Conservation (phyloP, 2,113 vertebrate genomes). For the Aix galericulata region DNA sequence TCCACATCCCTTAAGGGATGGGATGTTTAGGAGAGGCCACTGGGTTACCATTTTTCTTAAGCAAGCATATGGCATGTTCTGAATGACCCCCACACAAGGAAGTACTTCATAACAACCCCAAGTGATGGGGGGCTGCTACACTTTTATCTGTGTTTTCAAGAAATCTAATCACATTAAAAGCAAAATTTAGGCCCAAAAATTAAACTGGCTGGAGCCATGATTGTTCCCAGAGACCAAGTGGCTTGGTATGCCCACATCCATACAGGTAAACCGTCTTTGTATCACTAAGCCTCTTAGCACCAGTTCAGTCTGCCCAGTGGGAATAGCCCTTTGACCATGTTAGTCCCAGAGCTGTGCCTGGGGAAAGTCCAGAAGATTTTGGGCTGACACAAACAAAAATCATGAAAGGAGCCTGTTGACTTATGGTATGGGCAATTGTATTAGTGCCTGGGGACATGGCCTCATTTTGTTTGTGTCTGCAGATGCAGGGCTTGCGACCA, state of each 20-base stretch:
- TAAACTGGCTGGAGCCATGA: not conserved
- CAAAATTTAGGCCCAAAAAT: not conserved
- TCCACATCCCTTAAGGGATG: accelerated
- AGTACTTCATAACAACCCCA: not conserved
- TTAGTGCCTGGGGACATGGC: not conserved
- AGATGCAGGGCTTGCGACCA: not conserved
- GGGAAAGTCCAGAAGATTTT: not conserved
- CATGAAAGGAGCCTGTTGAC: not conserved
- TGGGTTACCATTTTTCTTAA: not conserved
- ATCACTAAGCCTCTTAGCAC: not conserved
- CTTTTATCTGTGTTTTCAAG: not conserved
- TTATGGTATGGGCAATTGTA: not conserved
- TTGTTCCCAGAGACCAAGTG: not conserved
- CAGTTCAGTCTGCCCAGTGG: not conserved
- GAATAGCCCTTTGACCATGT: not conserved
- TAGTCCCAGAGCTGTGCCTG: not conserved
- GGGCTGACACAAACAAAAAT: not conserved
- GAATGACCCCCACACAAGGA: accelerated
- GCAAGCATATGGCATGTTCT: not conserved
- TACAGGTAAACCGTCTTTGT: not conserved
- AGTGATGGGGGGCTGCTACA: not conserved
- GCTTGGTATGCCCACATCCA: not conserved
- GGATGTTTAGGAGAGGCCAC: not conserved
- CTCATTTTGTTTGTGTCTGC: not conserved
- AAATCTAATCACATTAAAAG: not conserved